phyloP scores from a whole-genome alignment of 2,113 vertebrate species.

The Nycticorax nycticorax region DNA sequence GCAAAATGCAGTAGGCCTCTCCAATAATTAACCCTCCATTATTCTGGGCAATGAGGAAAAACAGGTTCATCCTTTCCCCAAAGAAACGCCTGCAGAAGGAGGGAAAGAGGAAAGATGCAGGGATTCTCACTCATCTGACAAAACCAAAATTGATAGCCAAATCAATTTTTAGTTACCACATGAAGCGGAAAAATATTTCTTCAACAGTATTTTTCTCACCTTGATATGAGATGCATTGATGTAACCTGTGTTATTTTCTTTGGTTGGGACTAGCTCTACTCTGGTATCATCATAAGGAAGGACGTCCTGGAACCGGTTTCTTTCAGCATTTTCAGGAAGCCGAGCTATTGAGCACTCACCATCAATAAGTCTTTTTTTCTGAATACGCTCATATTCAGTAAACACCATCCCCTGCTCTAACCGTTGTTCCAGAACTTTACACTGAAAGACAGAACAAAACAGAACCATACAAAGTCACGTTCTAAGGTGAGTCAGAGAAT shows the following conservation, averaged over 20 bases:
- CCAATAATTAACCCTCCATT: background rate
- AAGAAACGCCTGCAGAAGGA: background rate
- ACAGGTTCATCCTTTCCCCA: background rate
- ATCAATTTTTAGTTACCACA: background rate
- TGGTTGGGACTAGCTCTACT: slow-evolving; percentile 95
- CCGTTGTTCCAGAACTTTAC: slow-evolving; percentile 86
- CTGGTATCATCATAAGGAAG: slow-evolving; percentile 92
- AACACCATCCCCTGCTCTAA: slow-evolving; percentile 91
- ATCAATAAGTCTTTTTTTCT: slow-evolving; percentile 76
- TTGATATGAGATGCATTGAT: slow-evolving; percentile 95
- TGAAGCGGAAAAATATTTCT: background rate
- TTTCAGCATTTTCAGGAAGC: slow-evolving; percentile 88
- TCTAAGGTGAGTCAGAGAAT: background rate
- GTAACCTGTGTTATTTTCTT: slow-evolving; percentile 98
- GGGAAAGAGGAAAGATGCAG: background rate
- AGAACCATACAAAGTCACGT: background rate
- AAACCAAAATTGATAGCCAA: background rate
- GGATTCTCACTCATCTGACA: background rate
- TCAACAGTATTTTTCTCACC: slow-evolving; percentile 66
- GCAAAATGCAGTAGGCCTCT: background rate
- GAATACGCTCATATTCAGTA: slow-evolving; percentile 89
- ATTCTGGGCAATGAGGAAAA: background rate
- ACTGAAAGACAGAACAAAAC: slow-evolving; percentile 70
- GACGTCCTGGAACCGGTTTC: slow-evolving; percentile 95
- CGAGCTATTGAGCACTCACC: slow-evolving; percentile 82